These are phyloP conservation scores for Agrochola lychnidis DNA, from an alignment of 2,888 invertebrate species.

Conservation along the genomic window DNA sequence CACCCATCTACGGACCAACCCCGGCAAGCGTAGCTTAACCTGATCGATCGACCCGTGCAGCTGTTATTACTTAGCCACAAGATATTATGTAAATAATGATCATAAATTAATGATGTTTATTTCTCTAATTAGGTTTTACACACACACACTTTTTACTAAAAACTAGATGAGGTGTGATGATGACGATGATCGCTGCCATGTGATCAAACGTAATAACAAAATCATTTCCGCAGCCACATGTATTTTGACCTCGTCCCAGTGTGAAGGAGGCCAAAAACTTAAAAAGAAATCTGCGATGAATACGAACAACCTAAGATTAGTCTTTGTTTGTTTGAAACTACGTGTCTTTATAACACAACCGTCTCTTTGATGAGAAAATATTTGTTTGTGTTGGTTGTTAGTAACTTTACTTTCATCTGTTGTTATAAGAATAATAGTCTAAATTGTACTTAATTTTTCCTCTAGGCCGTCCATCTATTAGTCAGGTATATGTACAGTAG, in stretches of 20 bases:
- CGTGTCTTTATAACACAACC: slow-evolving; percentile 9
- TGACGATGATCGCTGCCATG: not conserved
- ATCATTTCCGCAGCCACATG: not conserved
- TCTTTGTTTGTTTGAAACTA: slow-evolving; percentile 29
- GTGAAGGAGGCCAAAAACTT: slow-evolving; percentile 1
- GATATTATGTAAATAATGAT: too few relatives aligned
- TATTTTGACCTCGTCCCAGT: not conserved
- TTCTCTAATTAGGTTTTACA: too few relatives aligned
- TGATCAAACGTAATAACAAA: not conserved
- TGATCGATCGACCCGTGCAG: too few relatives aligned
- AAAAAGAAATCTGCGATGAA: slow-evolving; percentile 20
- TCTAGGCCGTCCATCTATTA: not conserved
- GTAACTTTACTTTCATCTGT: not conserved
- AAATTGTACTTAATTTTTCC: not conserved
- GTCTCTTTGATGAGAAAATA: slow-evolving; percentile 18
- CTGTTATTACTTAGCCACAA: too few relatives aligned
- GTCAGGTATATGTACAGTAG: too few relatives aligned
- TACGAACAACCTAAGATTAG: slow-evolving; percentile 31
- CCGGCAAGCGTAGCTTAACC: too few relatives aligned
- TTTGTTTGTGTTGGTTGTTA: slow-evolving; percentile 17
- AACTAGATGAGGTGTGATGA: too few relatives aligned
- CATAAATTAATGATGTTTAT: too few relatives aligned
- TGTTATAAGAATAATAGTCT: not conserved
- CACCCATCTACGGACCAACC: too few relatives aligned
- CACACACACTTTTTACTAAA: too few relatives aligned